Conservation (phyloP, 64 coral and sea anemone genomes). For the Montipora efflorescens region DNA sequence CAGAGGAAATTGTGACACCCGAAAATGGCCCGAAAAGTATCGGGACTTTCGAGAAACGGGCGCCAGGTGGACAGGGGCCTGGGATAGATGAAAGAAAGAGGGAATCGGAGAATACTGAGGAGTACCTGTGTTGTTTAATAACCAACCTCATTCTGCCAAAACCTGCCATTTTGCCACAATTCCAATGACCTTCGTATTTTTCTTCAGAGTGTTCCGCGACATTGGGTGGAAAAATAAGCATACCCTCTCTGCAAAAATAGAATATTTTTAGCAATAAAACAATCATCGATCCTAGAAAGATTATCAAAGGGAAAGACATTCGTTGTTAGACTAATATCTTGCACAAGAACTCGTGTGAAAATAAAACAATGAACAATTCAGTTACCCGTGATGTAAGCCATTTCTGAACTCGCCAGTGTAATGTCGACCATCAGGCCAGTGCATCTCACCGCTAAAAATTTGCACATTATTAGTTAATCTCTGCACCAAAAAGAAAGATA, state of each 20-base stretch:
- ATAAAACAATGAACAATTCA: not conserved
- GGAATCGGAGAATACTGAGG: too few species aligned
- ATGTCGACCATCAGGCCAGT: conserved; percentile 81
- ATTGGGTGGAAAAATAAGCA: conserved; percentile 76
- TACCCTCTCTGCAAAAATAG: conserved; percentile 72
- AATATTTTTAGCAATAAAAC: not conserved
- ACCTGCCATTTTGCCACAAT: conserved; percentile 84
- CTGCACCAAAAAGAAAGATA: too few species aligned
- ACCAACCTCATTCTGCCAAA: conserved; percentile 92
- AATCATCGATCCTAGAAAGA: too few species aligned
- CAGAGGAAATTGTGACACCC: too few species aligned
- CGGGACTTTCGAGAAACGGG: too few species aligned
- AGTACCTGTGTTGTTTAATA: too few species aligned
- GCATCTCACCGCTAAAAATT: conserved; percentile 88
- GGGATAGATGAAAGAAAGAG: too few species aligned
- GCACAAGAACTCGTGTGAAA: not conserved
- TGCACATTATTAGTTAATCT: not conserved
- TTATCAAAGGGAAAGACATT: too few species aligned
- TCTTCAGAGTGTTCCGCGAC: conserved; percentile 51
- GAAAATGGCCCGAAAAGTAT: too few species aligned
- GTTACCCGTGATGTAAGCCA: conserved; percentile 86
- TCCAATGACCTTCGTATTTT: conserved; percentile 95
- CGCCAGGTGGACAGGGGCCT: too few species aligned
- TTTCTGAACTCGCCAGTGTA: conserved; percentile 91
- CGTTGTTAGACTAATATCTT: too few species aligned